phyloP scores from a whole-genome alignment of 2,888 invertebrate species.

The Hololepta plana region DNA sequence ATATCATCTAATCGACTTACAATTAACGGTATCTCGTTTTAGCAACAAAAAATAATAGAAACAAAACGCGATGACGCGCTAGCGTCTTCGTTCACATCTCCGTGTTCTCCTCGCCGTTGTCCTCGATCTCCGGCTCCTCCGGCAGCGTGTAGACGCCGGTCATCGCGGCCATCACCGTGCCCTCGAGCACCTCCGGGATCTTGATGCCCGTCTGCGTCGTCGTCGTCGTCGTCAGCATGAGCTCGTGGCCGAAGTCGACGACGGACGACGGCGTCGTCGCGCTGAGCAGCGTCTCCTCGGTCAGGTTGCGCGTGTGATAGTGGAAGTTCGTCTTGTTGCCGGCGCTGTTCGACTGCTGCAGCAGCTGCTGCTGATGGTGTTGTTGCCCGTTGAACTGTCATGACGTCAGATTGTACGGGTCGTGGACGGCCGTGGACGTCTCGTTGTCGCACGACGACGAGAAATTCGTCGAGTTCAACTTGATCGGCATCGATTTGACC shows the following conservation, averaged over 20 bases:
- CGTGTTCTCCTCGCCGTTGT: conserved; percentile 27
- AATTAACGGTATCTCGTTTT: too few relatives aligned
- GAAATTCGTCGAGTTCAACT: conserved; percentile 50
- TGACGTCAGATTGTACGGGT: conserved; percentile 51
- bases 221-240: conserved; percentile 16
- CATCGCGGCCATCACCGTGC: conserved; percentile 15
- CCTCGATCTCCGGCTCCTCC: conserved; percentile 36
- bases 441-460: too few relatives aligned
- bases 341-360: too few relatives aligned
- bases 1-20: too few relatives aligned
- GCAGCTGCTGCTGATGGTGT: conserved; percentile 26
- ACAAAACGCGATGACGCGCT: too few relatives aligned
- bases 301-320: too few relatives aligned
- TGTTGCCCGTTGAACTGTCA: conserved; percentile 45
- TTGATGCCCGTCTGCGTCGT: conserved; percentile 15
- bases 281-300: conserved; percentile 37
- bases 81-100: conserved; percentile 21
- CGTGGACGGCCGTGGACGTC: conserved; percentile 15
- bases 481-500: conserved; percentile 37
- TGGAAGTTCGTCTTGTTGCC: too few relatives aligned
- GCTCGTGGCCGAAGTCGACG: conserved; percentile 20
- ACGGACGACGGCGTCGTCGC: conserved; percentile 29
- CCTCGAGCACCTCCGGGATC: conserved; percentile 25
- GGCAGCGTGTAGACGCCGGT: conserved; percentile 37
- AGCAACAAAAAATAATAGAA: too few relatives aligned